These are phyloP conservation scores for Eospalax fontanierii DNA, from an alignment of 2,797 vertebrate genomes.

Conservation along the genomic window DNA sequence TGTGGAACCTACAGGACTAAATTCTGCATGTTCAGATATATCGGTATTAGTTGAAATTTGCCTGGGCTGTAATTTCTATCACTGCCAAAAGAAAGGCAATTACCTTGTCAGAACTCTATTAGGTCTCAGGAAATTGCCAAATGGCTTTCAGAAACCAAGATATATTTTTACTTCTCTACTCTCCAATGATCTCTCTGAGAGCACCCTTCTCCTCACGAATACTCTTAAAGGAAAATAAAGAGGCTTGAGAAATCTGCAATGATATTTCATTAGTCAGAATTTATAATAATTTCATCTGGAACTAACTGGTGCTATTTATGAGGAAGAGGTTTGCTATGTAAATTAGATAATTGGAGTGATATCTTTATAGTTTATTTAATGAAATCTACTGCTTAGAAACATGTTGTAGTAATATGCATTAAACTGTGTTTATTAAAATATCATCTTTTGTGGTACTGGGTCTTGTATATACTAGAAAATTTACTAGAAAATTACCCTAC, in stretches of 20 bases:
- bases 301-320: neutral
- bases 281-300: conserved; percentile 35
- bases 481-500: neutral
- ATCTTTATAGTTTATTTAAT: conserved; percentile 42
- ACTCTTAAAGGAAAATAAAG: conserved; percentile 64
- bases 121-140: conserved; percentile 43
- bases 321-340: conserved; percentile 50
- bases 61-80: conserved; percentile 18
- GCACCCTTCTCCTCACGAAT: neutral
- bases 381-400: neutral
- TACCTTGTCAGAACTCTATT: conserved; percentile 59
- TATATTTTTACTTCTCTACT: conserved; percentile 27
- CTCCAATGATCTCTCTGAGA: conserved; percentile 2
- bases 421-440: conserved; percentile 9
- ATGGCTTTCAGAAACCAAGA: conserved; percentile 65
- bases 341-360: conserved; percentile 40
- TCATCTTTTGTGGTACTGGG: neutral
- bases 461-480: neutral
- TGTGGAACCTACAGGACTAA: neutral
- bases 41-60: conserved; percentile 54
- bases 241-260: conserved; percentile 23
- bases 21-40: conserved; percentile 47
- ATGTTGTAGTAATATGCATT: conserved; percentile 16
- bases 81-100: conserved; percentile 55
- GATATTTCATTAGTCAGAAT: conserved; percentile 43